Percentiles rank a stretch among this genome's conserved stretches.
These are phyloP conservation scores for Parnassius smintheus DNA, from an alignment of 2,888 invertebrate species.

Conservation along the genomic window DNA sequence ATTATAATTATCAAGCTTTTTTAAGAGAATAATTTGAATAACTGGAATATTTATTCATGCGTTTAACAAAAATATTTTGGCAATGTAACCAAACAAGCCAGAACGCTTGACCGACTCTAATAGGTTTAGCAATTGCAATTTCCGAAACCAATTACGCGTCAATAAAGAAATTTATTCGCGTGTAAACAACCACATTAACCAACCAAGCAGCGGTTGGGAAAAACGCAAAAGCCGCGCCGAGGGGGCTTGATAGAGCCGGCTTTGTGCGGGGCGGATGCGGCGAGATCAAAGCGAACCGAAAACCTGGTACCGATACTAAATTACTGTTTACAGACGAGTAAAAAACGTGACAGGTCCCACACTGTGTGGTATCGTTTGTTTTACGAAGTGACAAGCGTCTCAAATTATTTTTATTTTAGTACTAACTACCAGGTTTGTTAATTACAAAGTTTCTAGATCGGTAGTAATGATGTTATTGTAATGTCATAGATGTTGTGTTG, in stretches of 20 bases:
- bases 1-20: too few relatives aligned
- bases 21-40: not conserved
- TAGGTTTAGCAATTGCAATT: conserved; percentile 34
- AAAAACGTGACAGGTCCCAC: conserved; percentile 65
- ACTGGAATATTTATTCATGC: not conserved
- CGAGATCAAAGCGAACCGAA: conserved; percentile 57
- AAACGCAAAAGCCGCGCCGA: conserved; percentile 24
- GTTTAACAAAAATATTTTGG: conserved; percentile 7
- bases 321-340: conserved; percentile 62
- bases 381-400: conserved; percentile 1
- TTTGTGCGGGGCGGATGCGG: conserved; percentile 73
- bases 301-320: conserved; percentile 48
- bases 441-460: too few relatives aligned
- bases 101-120: conserved; percentile 32
- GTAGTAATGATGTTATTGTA: too few relatives aligned
- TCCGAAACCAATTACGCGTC: conserved; percentile 39
- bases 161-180: conserved; percentile 40
- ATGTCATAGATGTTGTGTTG: too few relatives aligned
- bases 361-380: conserved; percentile 34
- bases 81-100: conserved; percentile 1
- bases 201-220: conserved; percentile 10
- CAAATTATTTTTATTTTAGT: conserved; percentile 9
- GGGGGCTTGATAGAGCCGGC: conserved; percentile 35
- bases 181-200: conserved; percentile 35
- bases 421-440: too few relatives aligned